Evolutionary conservation across 2,888 invertebrate genomes (phyloP), one percentile per base, ranked within the genome.

Genomic region (Conistra vaccinii): DNA sequence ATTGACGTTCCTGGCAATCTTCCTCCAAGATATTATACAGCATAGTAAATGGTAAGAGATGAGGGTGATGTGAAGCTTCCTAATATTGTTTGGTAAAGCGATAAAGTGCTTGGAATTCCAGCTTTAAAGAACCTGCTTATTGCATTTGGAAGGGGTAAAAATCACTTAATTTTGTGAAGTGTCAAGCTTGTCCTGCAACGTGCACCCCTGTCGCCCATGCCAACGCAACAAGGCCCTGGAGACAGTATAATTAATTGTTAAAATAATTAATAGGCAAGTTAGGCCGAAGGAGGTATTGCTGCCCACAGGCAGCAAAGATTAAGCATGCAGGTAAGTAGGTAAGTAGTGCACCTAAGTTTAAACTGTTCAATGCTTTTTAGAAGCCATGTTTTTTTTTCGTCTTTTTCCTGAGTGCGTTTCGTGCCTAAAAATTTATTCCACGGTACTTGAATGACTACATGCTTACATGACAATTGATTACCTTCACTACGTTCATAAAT

Each of bases 1-100:
- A 90, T 89, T 87, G 84, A 83, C 90, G 87, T 90, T 85, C 89
- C 84, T 42, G 7, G 66, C 86, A 79, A 76, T 76, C 69, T 85
- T 76, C 32, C 68, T 58, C 69, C 57, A 32, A 60, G 65, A 76
- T 80, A 81, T 84, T 85, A 84, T 77, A 80, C 77, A 82, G 74
- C 79, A 76, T 71, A 68, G 77, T 74, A 82, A 78, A 76, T 60
- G 53, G 42, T 23, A 66, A 53, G 51, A 74, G 80, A 86, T 76
- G 63, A 67, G 61, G 39, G 23, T 55, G 75, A 29, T 58, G 29
- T 45, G 69, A 58, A 61, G 61, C 66, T 62, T 73, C 57, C 45
- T 26, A 62, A 69, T 69, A 61, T 26, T 62, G 65, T 42, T 61
- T 42, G 20, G 39, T 53, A 65, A 57, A 60, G 63, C 53, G 45